Conservation (phyloP, 1,140 invertebrate genomes). For the Tenebrio molitor region DNA sequence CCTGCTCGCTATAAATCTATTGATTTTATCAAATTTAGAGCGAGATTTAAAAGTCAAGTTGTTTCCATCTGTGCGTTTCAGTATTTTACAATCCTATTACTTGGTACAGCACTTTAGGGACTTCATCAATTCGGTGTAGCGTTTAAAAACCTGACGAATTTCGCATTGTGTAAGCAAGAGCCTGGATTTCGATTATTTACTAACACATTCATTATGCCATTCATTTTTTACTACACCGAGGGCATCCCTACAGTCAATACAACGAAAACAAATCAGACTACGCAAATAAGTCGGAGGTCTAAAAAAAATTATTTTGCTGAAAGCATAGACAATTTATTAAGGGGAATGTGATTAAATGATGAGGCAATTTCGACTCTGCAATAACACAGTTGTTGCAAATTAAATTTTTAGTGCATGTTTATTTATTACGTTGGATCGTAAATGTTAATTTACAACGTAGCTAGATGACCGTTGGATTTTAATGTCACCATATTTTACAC, state of each 20-base stretch:
- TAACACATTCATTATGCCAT: background rate
- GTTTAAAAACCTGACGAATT: conserved; percentile 30
- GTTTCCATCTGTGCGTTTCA: conserved; percentile 29
- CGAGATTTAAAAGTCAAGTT: conserved; percentile 24
- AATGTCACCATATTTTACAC: conserved; percentile 33
- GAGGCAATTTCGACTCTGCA: conserved; percentile 11
- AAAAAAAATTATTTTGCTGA: background rate
- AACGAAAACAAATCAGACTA: background rate
- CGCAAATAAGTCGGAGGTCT: no score
- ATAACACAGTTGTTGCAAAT: background rate
- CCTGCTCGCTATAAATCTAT: conserved; percentile 20
- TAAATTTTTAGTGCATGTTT: conserved; percentile 28
- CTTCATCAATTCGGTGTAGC: conserved; percentile 29
- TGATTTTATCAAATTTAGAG: conserved; percentile 27
- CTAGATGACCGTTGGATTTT: conserved; percentile 34
- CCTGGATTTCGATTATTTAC: conserved; percentile 8
- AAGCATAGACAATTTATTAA: conserved; percentile 4
- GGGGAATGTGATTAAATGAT: background rate
- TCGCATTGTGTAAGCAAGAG: background rate
- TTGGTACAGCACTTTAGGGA: conserved; percentile 41
- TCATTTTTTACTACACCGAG: background rate
- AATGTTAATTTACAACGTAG: conserved; percentile 29
- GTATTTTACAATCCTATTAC: conserved; percentile 47
- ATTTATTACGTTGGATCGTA: conserved; percentile 32
- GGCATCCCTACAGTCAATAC: background rate